These are phyloP conservation scores for Stenodema calcarata DNA, from an alignment of 2,888 invertebrate genomes.

Conservation along the genomic window DNA sequence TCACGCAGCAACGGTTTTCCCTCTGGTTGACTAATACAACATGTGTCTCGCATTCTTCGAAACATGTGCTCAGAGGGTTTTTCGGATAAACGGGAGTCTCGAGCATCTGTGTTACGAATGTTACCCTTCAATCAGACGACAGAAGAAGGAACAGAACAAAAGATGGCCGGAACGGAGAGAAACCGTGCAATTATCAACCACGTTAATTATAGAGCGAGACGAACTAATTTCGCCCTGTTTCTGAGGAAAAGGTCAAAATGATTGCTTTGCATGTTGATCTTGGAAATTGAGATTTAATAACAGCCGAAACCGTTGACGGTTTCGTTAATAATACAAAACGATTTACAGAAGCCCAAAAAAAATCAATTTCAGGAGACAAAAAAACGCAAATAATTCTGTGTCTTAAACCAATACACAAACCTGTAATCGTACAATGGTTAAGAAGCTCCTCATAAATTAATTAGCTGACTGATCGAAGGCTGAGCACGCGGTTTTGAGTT, in stretches of 20 bases:
- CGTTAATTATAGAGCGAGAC: conserved; percentile 1
- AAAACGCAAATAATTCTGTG: not conserved
- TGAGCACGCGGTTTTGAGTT: not conserved
- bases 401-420: not conserved
- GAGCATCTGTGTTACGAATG: conserved; percentile 44
- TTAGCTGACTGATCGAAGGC: not conserved
- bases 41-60: conserved; percentile 4
- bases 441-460: not conserved
- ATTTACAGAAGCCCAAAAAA: not conserved
- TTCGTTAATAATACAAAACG: not conserved
- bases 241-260: not conserved
- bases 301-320: not conserved
- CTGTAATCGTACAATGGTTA: not conserved
- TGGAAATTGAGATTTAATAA: conserved; percentile 20
- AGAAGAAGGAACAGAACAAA: conserved; percentile 28
- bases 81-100: conserved; percentile 40
- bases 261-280: conserved; percentile 25
- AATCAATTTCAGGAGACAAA: not conserved
- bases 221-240: conserved; percentile 14
- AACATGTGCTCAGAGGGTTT: conserved; percentile 12
- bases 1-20: conserved; percentile 36
- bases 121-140: conserved; percentile 39
- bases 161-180: not conserved
- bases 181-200: conserved; percentile 15
- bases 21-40: not conserved